These are phyloP conservation scores for Papilio demoleus DNA, from an alignment of 2,888 invertebrate species.

Conservation along the genomic window DNA sequence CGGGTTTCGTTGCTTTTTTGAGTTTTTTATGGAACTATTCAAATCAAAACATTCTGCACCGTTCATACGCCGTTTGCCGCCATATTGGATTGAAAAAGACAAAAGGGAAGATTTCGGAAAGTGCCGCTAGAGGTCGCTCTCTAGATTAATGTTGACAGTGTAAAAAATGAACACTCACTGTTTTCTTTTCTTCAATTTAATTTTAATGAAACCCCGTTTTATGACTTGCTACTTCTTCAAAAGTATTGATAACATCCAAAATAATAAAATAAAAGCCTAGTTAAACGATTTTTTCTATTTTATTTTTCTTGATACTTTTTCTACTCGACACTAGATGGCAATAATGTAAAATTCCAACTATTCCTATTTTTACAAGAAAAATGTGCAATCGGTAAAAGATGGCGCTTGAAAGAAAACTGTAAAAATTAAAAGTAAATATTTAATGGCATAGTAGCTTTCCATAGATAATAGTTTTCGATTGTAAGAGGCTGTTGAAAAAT, in stretches of 20 bases:
- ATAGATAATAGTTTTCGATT: too few species aligned
- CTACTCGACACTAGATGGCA: neutral
- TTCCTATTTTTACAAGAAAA: neutral
- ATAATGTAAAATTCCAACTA: neutral
- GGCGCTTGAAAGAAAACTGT: too few species aligned
- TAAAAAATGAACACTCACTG: constrained; percentile 39
- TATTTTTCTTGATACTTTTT: neutral
- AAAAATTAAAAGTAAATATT: too few species aligned
- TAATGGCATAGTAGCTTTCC: too few species aligned
- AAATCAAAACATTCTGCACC: constrained; percentile 81
- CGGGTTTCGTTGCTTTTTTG: constrained; percentile 58
- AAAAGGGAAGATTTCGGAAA: constrained; percentile 63
- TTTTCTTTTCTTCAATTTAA: neutral
- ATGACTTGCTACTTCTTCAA: too few species aligned
- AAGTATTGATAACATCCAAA: too few species aligned
- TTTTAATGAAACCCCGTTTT: neutral
- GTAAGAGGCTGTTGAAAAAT: too few species aligned
- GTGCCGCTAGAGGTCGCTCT: constrained; percentile 59
- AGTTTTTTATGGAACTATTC: constrained; percentile 69
- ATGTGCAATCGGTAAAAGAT: neutral
- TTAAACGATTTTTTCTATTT: too few species aligned
- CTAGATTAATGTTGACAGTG: constrained; percentile 56
- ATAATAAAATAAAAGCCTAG: too few species aligned
- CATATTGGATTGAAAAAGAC: constrained; percentile 81
- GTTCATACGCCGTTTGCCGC: constrained; percentile 80